These are phyloP conservation scores for Ceryle rudis DNA, from an alignment of 2,797 vertebrate genomes.

Conservation along the genomic window DNA sequence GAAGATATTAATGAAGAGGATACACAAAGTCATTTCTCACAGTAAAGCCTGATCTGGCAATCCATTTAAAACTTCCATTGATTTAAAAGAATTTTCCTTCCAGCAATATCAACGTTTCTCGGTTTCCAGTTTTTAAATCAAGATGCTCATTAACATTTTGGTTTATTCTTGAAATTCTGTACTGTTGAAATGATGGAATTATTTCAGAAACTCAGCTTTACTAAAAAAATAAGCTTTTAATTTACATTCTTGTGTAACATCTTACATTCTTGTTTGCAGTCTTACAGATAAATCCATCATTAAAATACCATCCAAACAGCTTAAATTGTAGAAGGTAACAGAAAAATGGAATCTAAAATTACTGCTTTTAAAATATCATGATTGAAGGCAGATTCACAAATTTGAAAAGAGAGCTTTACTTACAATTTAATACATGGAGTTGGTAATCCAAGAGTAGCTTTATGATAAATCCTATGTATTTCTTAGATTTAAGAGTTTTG, in stretches of 20 bases:
- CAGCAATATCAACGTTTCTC: neutral
- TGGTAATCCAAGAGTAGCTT: conserved; percentile 12
- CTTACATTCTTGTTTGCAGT: neutral
- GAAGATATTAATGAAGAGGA: neutral
- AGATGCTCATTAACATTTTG: neutral
- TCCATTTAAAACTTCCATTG: neutral
- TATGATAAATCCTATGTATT: neutral
- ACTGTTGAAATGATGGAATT: neutral
- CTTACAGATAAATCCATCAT: conserved; percentile 19
- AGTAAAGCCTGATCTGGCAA: neutral
- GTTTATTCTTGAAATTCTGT: neutral
- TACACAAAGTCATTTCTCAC: neutral
- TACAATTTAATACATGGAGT: neutral
- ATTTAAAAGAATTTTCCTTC: neutral
- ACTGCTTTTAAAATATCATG: neutral
- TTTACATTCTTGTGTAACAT: conserved; percentile 7
- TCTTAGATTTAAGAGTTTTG: neutral
- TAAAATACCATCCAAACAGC: conserved; percentile 15
- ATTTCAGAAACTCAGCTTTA: conserved; percentile 3
- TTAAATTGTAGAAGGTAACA: conserved; percentile 5
- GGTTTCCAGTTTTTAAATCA: neutral
- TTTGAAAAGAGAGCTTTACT: neutral
- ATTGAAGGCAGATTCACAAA: neutral
- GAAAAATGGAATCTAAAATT: neutral
- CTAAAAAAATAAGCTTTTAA: conserved; percentile 24